phyloP scores from a whole-genome alignment of 2,888 invertebrate species.

The Volucella bombylans region DNA sequence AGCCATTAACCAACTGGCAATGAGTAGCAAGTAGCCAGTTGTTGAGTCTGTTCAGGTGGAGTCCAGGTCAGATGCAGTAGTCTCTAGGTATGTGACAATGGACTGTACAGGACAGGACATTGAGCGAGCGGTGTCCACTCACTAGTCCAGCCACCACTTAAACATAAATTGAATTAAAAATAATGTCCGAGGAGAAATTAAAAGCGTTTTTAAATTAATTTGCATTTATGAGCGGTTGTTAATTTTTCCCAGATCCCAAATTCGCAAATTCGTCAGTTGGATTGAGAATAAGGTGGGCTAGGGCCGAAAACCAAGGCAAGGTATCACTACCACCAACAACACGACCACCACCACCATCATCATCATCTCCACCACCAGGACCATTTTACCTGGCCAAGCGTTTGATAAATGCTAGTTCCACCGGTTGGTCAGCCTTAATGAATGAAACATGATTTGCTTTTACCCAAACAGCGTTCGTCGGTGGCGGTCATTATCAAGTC shows the following conservation, averaged over 20 bases:
- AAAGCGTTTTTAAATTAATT: constrained; percentile 73
- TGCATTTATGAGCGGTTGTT: constrained; percentile 70
- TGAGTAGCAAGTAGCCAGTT: too few species aligned
- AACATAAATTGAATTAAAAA: constrained; percentile 73
- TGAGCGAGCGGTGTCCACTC: constrained; percentile 32
- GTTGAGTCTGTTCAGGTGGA: too few species aligned
- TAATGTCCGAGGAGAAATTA: constrained; percentile 69
- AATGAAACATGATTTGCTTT: constrained; percentile 49
- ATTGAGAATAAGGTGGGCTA: neutral
- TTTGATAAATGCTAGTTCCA: constrained; percentile 56
- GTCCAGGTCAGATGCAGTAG: constrained; percentile 35
- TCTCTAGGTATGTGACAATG: neutral
- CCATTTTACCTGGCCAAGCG: constrained; percentile 27
- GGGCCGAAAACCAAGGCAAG: neutral
- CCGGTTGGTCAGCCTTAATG: constrained; percentile 32
- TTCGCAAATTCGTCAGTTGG: constrained; percentile 20
- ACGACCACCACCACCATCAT: too few species aligned
- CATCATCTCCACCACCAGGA: too few species aligned
- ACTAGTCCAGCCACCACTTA: constrained; percentile 58
- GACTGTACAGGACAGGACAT: constrained; percentile 1
- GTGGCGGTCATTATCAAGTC: constrained; percentile 28
- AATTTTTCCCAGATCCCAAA: constrained; percentile 61
- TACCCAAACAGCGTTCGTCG: constrained; percentile 14
- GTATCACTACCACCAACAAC: too few species aligned
- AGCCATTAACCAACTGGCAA: neutral